Base-by-base conservation (phyloP, 2,888 invertebrate species). In the Drosophila trichaetosa region DNA sequence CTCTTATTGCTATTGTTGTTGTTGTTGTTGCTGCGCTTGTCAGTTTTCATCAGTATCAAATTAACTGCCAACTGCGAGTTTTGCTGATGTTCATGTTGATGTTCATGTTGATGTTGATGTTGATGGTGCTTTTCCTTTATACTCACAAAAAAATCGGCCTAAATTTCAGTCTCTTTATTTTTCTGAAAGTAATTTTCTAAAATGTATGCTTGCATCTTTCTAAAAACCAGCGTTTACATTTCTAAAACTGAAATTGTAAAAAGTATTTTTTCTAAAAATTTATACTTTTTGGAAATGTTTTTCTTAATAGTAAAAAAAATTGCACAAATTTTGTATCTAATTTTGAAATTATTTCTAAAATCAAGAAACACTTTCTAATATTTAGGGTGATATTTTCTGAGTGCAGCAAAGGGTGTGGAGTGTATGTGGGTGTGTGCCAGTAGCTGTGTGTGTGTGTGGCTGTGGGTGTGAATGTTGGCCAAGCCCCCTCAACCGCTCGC, bases 11-110 rank as follows among this genome's bases (percentile, higher is more conserved):
- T 8, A 3, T 38, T 38, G 33, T 31, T 51, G 18, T 18, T n/a
- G 21, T 53, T 27, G 38, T 31, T 60, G 52, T 24, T 63, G 49
- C 56, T 63, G 69, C 64, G 36, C 42, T 64, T 81, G 85, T 80
- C 84, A 79, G 72, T 56, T 78, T 70, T 60, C 68, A 78, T 73
- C 81, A 81, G 66, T 68, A 71, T 65, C 76, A 84, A 87, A 87
- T 84, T 67, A 80, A 84, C 76, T 79, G 73, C 49, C 79, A 46
- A 46, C 34, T 36, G 11, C 21, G 36, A 24, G 24, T 24, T 8
- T 38, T 51, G 52, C 57, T 40, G 58, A 31, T 68, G 63, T n/a
- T 31, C 7, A 24, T 29, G 24, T 54, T 21, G 2, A 40, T 11
- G n/a, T 54, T 40, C 2, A 40, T 11, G n/a, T 40, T 40, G n/a